phyloP scores from a whole-genome alignment of 2,113 vertebrate genomes.

The Acinonyx jubatus region DNA sequence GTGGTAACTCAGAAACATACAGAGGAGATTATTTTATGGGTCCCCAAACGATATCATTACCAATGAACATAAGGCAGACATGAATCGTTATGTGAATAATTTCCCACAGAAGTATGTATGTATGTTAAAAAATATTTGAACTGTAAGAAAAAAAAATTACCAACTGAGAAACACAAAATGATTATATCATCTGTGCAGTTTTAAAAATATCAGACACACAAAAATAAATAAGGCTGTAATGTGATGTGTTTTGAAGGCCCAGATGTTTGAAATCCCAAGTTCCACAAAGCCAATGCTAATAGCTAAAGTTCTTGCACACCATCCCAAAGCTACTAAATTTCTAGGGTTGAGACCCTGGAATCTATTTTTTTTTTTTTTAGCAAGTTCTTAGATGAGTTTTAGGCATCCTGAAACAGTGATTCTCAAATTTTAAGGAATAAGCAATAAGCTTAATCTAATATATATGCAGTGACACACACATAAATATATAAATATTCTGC shows the following conservation, averaged over 20 bases:
- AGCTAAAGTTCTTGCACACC: not conserved
- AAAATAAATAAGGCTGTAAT: not conserved
- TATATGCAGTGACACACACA: not conserved
- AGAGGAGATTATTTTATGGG: not conserved
- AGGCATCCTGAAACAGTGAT: not conserved
- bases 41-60: not conserved
- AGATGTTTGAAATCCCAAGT: not conserved
- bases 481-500: not conserved
- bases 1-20: not conserved
- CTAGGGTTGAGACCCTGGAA: not conserved
- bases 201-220: not conserved
- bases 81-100: not conserved
- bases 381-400: not conserved
- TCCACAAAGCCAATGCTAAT: not conserved
- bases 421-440: not conserved
- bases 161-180: not conserved
- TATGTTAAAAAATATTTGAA: not conserved
- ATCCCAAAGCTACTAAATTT: not conserved
- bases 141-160: not conserved
- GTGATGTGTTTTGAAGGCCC: not conserved
- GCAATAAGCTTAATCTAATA: not conserved
- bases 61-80: not conserved
- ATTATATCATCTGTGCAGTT: not conserved
- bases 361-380: not conserved
- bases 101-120: not conserved